These are phyloP conservation scores for Chaenodraco wilsoni DNA, from an alignment of 2,797 vertebrate genomes.

Conservation along the genomic window DNA sequence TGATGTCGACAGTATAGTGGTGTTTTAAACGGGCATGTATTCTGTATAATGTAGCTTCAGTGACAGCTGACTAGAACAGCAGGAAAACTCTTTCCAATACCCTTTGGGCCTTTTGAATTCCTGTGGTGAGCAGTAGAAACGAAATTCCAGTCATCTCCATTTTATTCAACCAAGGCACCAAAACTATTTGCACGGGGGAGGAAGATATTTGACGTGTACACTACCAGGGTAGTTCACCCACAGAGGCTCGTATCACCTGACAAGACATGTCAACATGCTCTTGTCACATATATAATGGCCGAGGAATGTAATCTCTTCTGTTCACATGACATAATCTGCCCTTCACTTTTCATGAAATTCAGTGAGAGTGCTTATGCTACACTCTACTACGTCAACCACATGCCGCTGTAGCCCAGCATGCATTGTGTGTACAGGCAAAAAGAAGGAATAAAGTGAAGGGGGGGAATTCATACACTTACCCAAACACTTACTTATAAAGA, in stretches of 20 bases:
- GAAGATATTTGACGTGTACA: neutral
- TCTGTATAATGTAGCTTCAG: neutral
- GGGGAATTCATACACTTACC: conserved; percentile 93
- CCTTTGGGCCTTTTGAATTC: neutral
- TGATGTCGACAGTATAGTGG: neutral
- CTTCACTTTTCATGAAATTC: conserved; percentile 46
- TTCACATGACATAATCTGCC: conserved; percentile 9
- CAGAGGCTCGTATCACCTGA: neutral
- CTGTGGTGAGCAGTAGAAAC: neutral
- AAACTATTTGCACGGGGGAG: neutral
- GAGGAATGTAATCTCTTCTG: neutral
- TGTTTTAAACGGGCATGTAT: neutral
- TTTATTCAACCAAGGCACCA: neutral
- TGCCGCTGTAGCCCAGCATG: conserved; percentile 66
- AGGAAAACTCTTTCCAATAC: neutral
- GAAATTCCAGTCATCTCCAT: neutral
- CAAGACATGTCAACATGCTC: neutral
- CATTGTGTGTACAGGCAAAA: conserved; percentile 49
- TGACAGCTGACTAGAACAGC: neutral
- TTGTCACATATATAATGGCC: conserved; percentile 1
- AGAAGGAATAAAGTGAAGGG: conserved; percentile 70
- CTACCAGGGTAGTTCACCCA: neutral
- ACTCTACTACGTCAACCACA: conserved; percentile 42
- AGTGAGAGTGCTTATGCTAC: conserved; percentile 35
- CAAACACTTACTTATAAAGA: conserved; percentile 86